Evolutionary conservation across 2,797 vertebrate species (phyloP), one percentile per base, ranked within the genome.

Genomic region (Molothrus aeneus): DNA sequence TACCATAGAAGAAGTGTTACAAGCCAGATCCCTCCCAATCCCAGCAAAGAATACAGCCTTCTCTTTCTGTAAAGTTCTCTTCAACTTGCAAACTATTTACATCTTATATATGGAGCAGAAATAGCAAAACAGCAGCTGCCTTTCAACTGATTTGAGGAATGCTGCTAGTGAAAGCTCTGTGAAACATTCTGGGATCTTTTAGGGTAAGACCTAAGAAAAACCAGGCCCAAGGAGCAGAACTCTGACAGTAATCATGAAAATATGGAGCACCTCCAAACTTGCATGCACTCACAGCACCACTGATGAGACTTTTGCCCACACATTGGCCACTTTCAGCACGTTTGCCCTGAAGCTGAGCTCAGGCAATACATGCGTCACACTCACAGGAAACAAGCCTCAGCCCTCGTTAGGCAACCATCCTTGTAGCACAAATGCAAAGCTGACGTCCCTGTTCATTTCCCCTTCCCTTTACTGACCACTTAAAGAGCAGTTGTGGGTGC

Each of bases 401-500:
- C 2, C 3, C 66, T 63, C 2, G 2, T 96, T 95, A 95, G 86
- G 94, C 91, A 97, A 97, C 86, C 43, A 48, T 73, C 79, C 64
- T 40, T 79, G 80, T 25, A 74, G 82, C 63, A 86, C 79, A 83
- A 78, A 57, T 88, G 85, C 77, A 86, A 70, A 85, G 78, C 28
- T 88, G 74, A 95, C 60, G 2, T 88, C 42, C 78, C 82, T 86
- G 86, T 68, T 91, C 73, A 42, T 93, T 96, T 97, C 93, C 90
- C 84, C 92, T 97, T 97, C 86, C 87, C 85, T 92, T 80, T 82
- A 86, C 3, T 73, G 83, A 89, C 74, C 45, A 24, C 82, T 68
- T 61, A 51, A 64, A 86, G 83, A 91, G 29, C 32, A 66, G 40
- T 1, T 74, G 29, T 7, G 17, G 59, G 47, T 61, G 68, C 66